A percentile compares a stretch with the other conserved stretches of the same genome.
Conservation (phyloP, 2,113 vertebrate species). For the Protobothrops mucrosquamatus region DNA sequence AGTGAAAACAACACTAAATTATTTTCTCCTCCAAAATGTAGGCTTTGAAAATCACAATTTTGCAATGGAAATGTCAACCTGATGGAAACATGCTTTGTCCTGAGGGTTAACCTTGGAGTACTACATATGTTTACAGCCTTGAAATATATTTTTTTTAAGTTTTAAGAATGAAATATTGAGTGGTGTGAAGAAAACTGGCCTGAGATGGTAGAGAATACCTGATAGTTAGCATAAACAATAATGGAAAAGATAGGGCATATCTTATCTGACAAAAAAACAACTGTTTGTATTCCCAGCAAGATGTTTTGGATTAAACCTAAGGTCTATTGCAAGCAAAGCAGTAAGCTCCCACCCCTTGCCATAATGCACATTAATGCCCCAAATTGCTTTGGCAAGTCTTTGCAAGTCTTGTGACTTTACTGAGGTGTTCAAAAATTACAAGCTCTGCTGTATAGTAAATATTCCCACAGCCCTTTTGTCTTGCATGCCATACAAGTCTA, state of each 20-base stretch:
- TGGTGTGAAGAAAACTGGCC: too few species aligned
- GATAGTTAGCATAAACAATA: neutral
- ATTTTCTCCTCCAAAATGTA: neutral
- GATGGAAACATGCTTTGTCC: neutral
- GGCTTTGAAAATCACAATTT: neutral
- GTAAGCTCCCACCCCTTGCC: neutral
- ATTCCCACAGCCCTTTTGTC: neutral
- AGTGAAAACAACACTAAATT: neutral
- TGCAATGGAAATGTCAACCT: neutral
- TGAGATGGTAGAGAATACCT: neutral
- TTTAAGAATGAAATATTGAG: neutral
- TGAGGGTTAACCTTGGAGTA: neutral
- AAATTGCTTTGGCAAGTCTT: neutral
- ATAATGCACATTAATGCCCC: neutral
- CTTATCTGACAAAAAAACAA: neutral
- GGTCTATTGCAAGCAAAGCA: neutral
- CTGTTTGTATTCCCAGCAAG: neutral
- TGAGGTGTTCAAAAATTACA: neutral
- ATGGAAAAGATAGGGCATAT: neutral
- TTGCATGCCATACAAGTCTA: neutral
- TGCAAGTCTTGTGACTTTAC: neutral
- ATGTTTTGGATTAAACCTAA: neutral
- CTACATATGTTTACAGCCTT: neutral
- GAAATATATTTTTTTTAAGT: neutral
- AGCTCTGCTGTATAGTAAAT: neutral